Conservation (phyloP, 2,797 vertebrate genomes). For the Eidolon dupreanum region DNA sequence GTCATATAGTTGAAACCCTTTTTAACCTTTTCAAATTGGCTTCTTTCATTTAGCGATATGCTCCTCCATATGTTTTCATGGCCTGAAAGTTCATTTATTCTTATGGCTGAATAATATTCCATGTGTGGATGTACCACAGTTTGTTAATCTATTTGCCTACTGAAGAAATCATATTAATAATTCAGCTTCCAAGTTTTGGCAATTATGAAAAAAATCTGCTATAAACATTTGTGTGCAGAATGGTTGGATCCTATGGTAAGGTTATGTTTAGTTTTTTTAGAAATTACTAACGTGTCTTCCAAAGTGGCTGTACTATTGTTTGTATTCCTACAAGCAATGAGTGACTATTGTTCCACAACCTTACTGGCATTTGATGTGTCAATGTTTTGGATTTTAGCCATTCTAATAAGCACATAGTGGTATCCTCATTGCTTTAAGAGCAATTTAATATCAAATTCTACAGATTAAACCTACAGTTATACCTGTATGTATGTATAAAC, state of each 20-base stretch:
- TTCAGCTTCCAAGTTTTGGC: background rate
- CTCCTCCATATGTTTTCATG: background rate
- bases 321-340: background rate
- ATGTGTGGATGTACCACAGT: background rate
- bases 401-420: background rate
- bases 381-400: background rate
- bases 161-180: background rate
- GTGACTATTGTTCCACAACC: background rate
- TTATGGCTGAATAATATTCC: background rate
- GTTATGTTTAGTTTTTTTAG: background rate
- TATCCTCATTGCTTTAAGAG: background rate
- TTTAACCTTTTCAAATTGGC: background rate
- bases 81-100: background rate
- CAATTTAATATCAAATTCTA: constrained; percentile 28
- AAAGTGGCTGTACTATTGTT: background rate
- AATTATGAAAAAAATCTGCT: constrained; percentile 1
- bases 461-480: constrained; percentile 19
- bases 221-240: background rate
- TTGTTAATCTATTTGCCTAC: background rate
- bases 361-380: background rate
- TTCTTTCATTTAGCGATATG: background rate
- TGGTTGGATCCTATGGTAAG: background rate
- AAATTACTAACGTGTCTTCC: background rate
- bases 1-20: background rate
- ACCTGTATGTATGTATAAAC: background rate